Base-by-base conservation (phyloP, 2,888 invertebrate genomes). In the Crepidodera aurea region DNA sequence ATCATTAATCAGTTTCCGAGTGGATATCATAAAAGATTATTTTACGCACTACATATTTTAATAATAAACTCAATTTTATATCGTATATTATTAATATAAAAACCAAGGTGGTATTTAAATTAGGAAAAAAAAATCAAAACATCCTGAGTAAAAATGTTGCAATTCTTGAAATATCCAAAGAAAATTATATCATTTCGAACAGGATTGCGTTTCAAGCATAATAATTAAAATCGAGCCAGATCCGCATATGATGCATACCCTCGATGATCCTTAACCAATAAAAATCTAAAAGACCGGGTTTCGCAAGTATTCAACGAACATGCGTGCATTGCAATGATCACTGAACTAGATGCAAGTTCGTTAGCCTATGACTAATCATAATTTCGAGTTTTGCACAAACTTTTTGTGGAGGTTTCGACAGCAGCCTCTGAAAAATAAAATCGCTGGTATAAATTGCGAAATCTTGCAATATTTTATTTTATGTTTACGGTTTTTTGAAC, bases 361-460 rank as follows among this genome's bases (percentile, higher is more conserved):
- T 59, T 59, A 59, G 63, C 59, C 63, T 63, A 63, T 63, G 59
- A 63, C 63, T 55, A 63, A 63, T 63, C 63, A 59, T 58, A 58
- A 44, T 42, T 54, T 55, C 51, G 59, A 61, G 50, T 55, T 56
- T 55, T 59, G 59, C 59, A 55, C 57, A 57, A 62, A 50, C 37
- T 59, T 58, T 48, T 54, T 18, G 57, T 48, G 25, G 15, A 27
- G n/a, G 27, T 57, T 57, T 57, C 57, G 57, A 48, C 57, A 57
- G 48, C 13, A 29, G n/a, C 16, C 16, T 54, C 44, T 44, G 56
- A 56, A 56, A 56, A 56, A 34, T 37, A 48, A 48, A 56, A 48
- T 48, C 48, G 39, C 39, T 39, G 44, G 13, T 22, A 19, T 18
- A 6, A 16, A 15, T 57, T 57, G 39, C 27, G 67, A 64, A 64